Conservation (phyloP, 2,888 invertebrate genomes). For the Ferdinandea cuprea region DNA sequence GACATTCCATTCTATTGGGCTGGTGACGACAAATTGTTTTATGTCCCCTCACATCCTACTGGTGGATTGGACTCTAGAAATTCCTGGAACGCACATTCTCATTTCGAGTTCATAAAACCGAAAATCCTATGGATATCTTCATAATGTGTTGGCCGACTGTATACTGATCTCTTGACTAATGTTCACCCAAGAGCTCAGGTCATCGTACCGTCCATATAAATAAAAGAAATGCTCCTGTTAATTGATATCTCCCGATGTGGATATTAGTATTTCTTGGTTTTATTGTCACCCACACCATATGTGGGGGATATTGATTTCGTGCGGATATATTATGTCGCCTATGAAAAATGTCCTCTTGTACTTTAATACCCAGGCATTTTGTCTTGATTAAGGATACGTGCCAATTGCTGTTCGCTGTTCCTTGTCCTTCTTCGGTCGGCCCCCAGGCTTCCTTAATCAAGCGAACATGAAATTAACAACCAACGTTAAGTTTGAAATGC, state of each 20-base stretch:
- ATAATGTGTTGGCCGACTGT: too few species aligned
- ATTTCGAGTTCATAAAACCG: slow-evolving; percentile 52
- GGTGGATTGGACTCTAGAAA: slow-evolving; percentile 20
- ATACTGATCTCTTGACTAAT: slow-evolving; percentile 36
- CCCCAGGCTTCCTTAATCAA: slow-evolving; percentile 59
- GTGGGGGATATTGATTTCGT: slow-evolving; percentile 59
- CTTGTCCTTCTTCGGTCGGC: slow-evolving; percentile 1
- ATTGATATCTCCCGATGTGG: slow-evolving; percentile 65
- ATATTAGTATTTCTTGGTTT: slow-evolving; percentile 59
- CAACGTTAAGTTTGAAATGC: slow-evolving; percentile 58
- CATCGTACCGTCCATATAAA: slow-evolving; percentile 16
- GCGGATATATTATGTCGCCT: slow-evolving; percentile 40
- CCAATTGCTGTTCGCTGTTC: slow-evolving; percentile 64
- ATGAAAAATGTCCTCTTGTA: slow-evolving; percentile 48
- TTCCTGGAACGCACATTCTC: slow-evolving; percentile 63
- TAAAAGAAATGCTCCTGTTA: slow-evolving; percentile 54
- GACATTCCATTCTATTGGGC: slow-evolving; percentile 52
- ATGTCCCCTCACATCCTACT: slow-evolving; percentile 24
- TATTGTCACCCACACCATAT: slow-evolving; percentile 27
- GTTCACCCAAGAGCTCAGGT: slow-evolving; percentile 28
- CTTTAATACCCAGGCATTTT: slow-evolving; percentile 45
- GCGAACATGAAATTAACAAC: slow-evolving; percentile 72
- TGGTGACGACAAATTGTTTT: slow-evolving; percentile 46
- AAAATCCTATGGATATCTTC: slow-evolving; percentile 39
- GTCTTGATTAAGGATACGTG: slow-evolving; percentile 73